phyloP scores from a whole-genome alignment of 2,888 invertebrate species.

The Mellilla xanthometata region DNA sequence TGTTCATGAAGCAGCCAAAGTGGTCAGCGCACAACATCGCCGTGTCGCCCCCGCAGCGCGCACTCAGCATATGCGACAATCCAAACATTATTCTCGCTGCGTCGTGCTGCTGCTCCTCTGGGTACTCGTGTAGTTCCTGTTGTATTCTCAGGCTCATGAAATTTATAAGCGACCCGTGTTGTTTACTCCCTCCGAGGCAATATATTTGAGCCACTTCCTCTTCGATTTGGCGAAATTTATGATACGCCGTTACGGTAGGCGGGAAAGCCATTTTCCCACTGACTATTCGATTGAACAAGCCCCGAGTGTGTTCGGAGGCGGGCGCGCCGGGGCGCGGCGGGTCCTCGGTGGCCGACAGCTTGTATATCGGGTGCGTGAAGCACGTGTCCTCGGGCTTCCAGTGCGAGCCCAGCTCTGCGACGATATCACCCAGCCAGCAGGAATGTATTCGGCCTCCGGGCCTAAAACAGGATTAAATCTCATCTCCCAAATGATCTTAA shows the following conservation, averaged over 20 bases:
- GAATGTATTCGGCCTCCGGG: constrained; percentile 90
- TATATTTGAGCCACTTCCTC: constrained; percentile 84
- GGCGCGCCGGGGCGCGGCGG: constrained; percentile 81
- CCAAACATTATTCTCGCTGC: constrained; percentile 87
- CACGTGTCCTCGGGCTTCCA: constrained; percentile 81
- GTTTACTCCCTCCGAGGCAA: constrained; percentile 82
- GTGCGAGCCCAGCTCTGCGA: constrained; percentile 89
- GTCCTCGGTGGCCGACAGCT: constrained; percentile 84
- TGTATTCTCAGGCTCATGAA: constrained; percentile 86
- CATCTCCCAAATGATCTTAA: no score
- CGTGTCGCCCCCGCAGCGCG: constrained; percentile 85
- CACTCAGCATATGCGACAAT: constrained; percentile 82
- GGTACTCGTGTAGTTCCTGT: constrained; percentile 85
- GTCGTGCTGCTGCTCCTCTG: constrained; percentile 86
- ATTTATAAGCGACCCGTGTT: constrained; percentile 85
- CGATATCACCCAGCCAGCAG: constrained; percentile 88
- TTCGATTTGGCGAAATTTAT: constrained; percentile 86
- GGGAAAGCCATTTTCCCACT: constrained; percentile 84
- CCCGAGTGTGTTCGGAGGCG: constrained; percentile 75
- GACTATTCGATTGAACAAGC: constrained; percentile 84
- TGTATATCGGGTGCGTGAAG: constrained; percentile 81
- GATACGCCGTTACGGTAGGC: constrained; percentile 83
- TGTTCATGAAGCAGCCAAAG: constrained; percentile 69
- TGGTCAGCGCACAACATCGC: constrained; percentile 67
- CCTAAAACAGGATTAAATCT: constrained; percentile 59